Percentiles rank a stretch among this genome's conserved stretches.
phyloP scores from a whole-genome alignment of 2,797 vertebrate species.

The Yasuhikotakia modesta region DNA sequence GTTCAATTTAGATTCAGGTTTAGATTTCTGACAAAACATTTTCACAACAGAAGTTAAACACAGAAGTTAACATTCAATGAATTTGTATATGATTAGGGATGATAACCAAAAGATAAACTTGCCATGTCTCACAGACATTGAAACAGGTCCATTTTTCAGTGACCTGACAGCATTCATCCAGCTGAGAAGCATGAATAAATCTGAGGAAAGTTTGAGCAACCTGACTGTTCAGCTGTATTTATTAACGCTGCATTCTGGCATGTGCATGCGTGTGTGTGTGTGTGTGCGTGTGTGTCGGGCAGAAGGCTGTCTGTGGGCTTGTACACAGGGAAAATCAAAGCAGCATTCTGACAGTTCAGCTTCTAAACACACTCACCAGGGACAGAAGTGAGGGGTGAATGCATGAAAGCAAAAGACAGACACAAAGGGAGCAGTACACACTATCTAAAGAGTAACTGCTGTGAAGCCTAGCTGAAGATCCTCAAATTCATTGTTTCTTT shows the following conservation, averaged over 20 bases:
- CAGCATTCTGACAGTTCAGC: slow-evolving; percentile 37
- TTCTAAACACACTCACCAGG: slow-evolving; percentile 32
- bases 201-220: slow-evolving; percentile 1
- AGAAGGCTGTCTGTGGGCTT: slow-evolving; percentile 26
- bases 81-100: too few relatives aligned
- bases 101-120: too few relatives aligned
- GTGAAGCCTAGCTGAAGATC: not conserved
- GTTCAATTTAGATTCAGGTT: too few relatives aligned
- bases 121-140: not conserved
- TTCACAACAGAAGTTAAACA: too few relatives aligned
- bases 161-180: slow-evolving; percentile 17
- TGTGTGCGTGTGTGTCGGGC: too few relatives aligned
- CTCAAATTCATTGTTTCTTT: slow-evolving; percentile 6
- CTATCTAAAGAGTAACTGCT: slow-evolving; percentile 3
- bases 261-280: too few relatives aligned
- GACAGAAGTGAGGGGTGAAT: slow-evolving; percentile 30
- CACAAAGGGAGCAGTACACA: slow-evolving; percentile 8
- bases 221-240: slow-evolving; percentile 23
- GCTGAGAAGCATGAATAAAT: slow-evolving; percentile 17
- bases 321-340: slow-evolving; percentile 46
- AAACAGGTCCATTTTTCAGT: not conserved
- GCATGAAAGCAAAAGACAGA: slow-evolving; percentile 28
- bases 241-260: slow-evolving; percentile 23
- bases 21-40: too few relatives aligned
- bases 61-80: too few relatives aligned